These are phyloP conservation scores for Pantelozetes paolii DNA, from an alignment of 2,888 invertebrate genomes.

Conservation along the genomic window DNA sequence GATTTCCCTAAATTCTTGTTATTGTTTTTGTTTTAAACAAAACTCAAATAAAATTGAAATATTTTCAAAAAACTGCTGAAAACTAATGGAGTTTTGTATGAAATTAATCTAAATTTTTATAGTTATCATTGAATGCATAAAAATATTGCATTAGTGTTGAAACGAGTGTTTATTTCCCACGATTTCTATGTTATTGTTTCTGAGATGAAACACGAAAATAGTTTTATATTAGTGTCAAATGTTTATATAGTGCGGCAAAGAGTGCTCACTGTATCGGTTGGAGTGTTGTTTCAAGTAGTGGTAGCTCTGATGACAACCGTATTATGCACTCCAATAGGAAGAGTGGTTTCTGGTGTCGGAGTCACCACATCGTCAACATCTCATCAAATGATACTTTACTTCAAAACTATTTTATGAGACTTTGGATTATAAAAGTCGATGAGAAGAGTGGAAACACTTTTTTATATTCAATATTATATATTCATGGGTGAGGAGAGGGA, in stretches of 20 bases:
- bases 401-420: neutral
- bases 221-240: conserved; percentile 32
- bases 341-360: conserved; percentile 20
- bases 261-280: conserved; percentile 22
- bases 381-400: conserved; percentile 23
- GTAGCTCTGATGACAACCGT: neutral
- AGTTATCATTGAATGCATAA: too few species aligned
- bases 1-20: too few species aligned
- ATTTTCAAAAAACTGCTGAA: too few species aligned
- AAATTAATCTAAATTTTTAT: too few species aligned
- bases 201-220: conserved; percentile 30
- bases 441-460: conserved; percentile 5
- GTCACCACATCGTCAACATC: conserved; percentile 22
- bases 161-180: conserved; percentile 36
- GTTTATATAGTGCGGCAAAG: conserved; percentile 10
- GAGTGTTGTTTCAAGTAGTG: conserved; percentile 7
- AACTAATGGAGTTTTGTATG: too few species aligned
- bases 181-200: conserved; percentile 32
- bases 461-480: conserved; percentile 12
- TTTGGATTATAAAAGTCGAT: conserved; percentile 26
- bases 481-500: conserved; percentile 7
- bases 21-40: too few species aligned
- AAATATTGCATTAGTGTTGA: neutral
- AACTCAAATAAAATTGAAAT: too few species aligned
- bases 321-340: neutral